phyloP scores from a whole-genome alignment of 2,113 vertebrate species.

The Pycnonotus jocosus region DNA sequence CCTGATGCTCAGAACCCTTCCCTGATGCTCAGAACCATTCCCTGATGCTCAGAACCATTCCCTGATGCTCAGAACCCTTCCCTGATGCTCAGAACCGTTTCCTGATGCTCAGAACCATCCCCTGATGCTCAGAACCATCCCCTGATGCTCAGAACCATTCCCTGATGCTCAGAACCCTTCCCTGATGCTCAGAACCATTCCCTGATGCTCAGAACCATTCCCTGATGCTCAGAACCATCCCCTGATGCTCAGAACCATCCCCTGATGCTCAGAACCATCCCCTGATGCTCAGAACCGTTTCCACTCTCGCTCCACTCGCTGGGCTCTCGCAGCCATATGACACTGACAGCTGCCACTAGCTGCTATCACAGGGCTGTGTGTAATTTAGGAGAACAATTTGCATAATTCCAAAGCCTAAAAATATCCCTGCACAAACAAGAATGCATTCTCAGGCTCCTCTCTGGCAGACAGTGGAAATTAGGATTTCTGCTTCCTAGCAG shows the following conservation, averaged over 20 bases:
- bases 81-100: rapidly evolving
- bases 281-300: background rate
- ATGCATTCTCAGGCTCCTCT: background rate
- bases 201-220: background rate
- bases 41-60: rapidly evolving
- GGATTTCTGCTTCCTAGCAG: too few relatives aligned
- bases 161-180: too few relatives aligned
- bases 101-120: rapidly evolving
- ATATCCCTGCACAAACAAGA: background rate
- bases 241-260: rapidly evolving
- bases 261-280: background rate
- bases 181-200: rapidly evolving
- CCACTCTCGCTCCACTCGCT: background rate
- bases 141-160: rapidly evolving
- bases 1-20: rapidly evolving
- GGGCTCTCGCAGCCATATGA: background rate
- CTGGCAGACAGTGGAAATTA: background rate
- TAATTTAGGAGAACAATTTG: slow-evolving; percentile 40
- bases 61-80: rapidly evolving
- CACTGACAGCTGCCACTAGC: slow-evolving; percentile 11
- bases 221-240: too few relatives aligned
- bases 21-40: rapidly evolving
- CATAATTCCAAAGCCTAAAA: slow-evolving; percentile 48
- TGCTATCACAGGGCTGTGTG: slow-evolving; percentile 8
- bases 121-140: rapidly evolving